These are phyloP conservation scores for Martes martes DNA, from an alignment of 2,113 vertebrate species.

Conservation along the genomic window DNA sequence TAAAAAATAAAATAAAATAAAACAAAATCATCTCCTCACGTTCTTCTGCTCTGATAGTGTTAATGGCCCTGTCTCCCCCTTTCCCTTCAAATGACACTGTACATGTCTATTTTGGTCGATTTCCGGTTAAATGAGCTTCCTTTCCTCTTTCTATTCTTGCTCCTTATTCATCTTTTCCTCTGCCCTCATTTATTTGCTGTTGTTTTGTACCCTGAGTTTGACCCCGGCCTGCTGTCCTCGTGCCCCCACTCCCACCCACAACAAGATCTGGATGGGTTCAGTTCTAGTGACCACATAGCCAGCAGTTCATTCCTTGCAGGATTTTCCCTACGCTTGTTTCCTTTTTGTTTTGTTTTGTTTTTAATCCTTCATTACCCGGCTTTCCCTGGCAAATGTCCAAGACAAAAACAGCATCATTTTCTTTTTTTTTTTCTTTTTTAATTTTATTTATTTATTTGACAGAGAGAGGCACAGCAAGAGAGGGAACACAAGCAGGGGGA, in stretches of 20 bases:
- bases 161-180: constrained; percentile 19
- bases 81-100: constrained; percentile 5
- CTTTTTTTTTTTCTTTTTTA: not conserved
- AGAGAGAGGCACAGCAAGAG: no score
- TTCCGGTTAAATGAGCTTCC: constrained; percentile 54
- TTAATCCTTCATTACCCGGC: constrained; percentile 42
- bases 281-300: not conserved
- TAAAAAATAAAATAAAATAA: no score
- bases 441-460: no score
- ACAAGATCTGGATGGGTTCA: not conserved
- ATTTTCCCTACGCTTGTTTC: constrained; percentile 3
- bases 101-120: not conserved
- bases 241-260: not conserved
- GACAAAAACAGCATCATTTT: constrained; percentile 33
- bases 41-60: not conserved
- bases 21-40: not conserved
- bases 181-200: not conserved
- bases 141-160: constrained; percentile 41
- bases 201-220: not conserved
- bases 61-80: not conserved
- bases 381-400: constrained; percentile 57
- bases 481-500: no score
- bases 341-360: constrained; percentile 52
- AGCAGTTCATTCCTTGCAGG: not conserved
- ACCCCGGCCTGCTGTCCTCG: not conserved